These are phyloP conservation scores for Hydrotaea cyrtoneurina DNA, from an alignment of 2,888 invertebrate genomes.

Conservation along the genomic window DNA sequence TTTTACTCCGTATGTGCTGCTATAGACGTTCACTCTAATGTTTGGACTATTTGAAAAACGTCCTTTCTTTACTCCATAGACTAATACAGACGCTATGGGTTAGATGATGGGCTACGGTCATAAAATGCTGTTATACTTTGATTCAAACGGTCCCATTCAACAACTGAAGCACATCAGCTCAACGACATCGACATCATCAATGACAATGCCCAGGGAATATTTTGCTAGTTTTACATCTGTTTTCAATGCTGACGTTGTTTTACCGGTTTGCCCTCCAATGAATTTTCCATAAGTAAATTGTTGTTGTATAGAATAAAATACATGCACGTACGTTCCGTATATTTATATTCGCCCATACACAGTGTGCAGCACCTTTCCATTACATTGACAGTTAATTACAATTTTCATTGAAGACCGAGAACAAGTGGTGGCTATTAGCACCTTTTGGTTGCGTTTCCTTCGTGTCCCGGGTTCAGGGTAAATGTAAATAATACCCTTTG, in stretches of 20 bases:
- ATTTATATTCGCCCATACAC: neutral
- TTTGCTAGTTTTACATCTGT: neutral
- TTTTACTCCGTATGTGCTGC: too few species aligned
- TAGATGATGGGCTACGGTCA: neutral
- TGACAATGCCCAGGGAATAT: neutral
- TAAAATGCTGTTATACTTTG: neutral
- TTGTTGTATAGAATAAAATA: slow-evolving; percentile 32
- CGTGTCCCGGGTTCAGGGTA: neutral
- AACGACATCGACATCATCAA: neutral
- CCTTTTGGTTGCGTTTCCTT: slow-evolving; percentile 18
- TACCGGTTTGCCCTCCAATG: neutral
- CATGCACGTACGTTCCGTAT: neutral
- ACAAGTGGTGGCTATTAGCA: slow-evolving; percentile 26
- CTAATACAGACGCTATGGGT: too few species aligned
- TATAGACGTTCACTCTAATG: too few species aligned
- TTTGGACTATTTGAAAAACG: too few species aligned
- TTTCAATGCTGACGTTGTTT: neutral
- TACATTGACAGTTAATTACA: slow-evolving; percentile 34
- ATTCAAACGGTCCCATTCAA: neutral
- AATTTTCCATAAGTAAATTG: slow-evolving; percentile 29
- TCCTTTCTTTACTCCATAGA: too few species aligned
- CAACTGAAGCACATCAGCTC: neutral
- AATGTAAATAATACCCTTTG: slow-evolving; percentile 16
- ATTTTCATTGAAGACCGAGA: neutral
- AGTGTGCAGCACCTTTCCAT: neutral